Percentiles rank a stretch among this genome's conserved stretches.
Conservation (phyloP, 2,888 invertebrate genomes). For the Lottia scabra region DNA sequence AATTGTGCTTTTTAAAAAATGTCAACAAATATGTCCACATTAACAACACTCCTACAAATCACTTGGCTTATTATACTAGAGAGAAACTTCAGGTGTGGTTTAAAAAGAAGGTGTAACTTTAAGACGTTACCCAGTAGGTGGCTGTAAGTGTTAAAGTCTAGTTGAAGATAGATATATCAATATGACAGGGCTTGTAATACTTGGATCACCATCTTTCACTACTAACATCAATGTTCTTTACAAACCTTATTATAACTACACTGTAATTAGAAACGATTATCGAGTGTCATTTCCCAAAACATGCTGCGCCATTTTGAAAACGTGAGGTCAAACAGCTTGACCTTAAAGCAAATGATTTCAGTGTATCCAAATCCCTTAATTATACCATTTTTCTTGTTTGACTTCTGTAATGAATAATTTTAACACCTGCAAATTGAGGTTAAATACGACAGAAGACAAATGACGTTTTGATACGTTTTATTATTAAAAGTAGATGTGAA, state of each 20-base stretch:
- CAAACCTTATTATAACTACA: neutral
- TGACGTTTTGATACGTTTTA: neutral
- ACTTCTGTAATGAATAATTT: slow-evolving; percentile 4
- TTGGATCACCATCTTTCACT: neutral
- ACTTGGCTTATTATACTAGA: too few relatives aligned
- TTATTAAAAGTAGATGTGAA: too few relatives aligned
- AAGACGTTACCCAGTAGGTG: too few relatives aligned
- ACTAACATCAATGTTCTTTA: neutral
- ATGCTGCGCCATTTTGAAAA: neutral
- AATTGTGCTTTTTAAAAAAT: too few relatives aligned
- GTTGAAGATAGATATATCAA: neutral
- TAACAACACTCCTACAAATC: too few relatives aligned
- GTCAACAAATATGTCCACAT: too few relatives aligned
- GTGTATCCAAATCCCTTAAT: neutral
- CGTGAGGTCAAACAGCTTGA: neutral
- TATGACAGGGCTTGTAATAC: neutral
- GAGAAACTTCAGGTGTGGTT: too few relatives aligned
- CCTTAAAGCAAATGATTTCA: neutral
- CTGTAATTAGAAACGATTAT: slow-evolving; percentile 3
- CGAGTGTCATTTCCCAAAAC: neutral
- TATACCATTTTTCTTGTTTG: neutral
- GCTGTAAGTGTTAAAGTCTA: too few relatives aligned
- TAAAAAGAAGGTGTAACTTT: too few relatives aligned
- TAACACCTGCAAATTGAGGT: neutral
- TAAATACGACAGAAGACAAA: neutral